Evolutionary conservation across 2,888 invertebrate species (phyloP), one percentile per base, ranked within the genome.

Genomic region (Tridacna crocea): DNA sequence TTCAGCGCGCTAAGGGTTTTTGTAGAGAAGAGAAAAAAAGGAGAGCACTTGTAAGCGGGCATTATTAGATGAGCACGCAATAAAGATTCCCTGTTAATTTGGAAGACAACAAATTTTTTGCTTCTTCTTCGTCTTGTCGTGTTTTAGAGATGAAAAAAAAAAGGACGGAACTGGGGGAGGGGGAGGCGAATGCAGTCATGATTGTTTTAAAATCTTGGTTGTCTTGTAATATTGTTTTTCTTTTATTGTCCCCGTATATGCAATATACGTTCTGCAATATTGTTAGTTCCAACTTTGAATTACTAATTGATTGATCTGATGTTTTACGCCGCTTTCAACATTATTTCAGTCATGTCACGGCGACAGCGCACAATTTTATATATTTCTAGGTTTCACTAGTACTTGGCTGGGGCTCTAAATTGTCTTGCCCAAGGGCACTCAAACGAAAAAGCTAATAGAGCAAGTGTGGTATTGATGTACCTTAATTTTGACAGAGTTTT

Each of bases 41-140:
- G 11, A 13, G 61, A 61, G 61, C 24, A 61, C 61, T 61, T 22
- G 61, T 61, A 13, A 22, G 22, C 22, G 2, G 61, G 6, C 61
- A 61, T 61, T 61, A 61, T 61, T 3, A 22, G 61, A 61, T 61
- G 61, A 61, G 26, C 61, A 61, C 61, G 61, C 24, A 61, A 61
- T 61, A 13, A 61, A 61, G n/a, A 3, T 61, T 22, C 22, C 22
- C 15, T 22, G 19, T 13, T 61, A 61, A 61, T 61, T 61, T 61
- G 61, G 13, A 61, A 61, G 61, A 26, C 61, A 61, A 61, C n/a
- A 61, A 4, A 10, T 61, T 61, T 26, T 61, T 22, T 61, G 2
- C 11, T n/a, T 58, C 10, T 10, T 1, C n/a, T n/a, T n/a, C 58
- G 2, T n/a, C 10, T n/a, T n/a, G 17, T 58, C 4, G 58, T 36